Evolutionary conservation across 2,888 invertebrate genomes (phyloP).

Genomic region (Drosophila greeni): DNA sequence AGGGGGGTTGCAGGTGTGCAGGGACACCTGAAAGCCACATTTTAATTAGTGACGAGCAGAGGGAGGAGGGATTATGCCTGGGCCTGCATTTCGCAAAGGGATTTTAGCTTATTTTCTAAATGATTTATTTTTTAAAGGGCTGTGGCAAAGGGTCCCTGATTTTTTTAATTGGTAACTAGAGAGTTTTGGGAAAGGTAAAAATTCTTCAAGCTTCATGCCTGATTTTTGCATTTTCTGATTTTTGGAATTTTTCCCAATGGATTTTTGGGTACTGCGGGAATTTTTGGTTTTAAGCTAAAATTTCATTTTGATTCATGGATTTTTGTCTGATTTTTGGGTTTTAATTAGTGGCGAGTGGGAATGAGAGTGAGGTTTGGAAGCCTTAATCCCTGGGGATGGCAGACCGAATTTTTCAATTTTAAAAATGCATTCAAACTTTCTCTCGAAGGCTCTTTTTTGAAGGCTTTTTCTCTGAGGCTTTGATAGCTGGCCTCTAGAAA

Average conservation of each 20-base stretch:
- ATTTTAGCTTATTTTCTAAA: background rate
- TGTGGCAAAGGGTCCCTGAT: background rate
- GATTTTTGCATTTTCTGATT: background rate
- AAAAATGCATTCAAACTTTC: background rate
- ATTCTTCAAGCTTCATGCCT: background rate
- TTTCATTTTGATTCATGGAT: background rate
- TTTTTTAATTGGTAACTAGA: background rate
- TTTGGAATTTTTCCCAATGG: background rate
- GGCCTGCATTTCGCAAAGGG: background rate
- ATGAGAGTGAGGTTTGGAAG: background rate
- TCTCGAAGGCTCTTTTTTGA: background rate
- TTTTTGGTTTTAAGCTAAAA: background rate
- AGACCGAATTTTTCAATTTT: background rate
- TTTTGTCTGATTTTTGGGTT: background rate
- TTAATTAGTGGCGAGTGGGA: background rate
- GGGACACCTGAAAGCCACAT: conserved; percentile 5
- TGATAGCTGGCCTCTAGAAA: background rate
- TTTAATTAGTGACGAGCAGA: conserved; percentile 7
- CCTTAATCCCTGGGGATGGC: background rate
- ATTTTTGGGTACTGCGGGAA: background rate
- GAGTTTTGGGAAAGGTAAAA: background rate
- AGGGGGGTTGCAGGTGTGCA: background rate
- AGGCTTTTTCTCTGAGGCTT: background rate
- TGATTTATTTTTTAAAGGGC: background rate
- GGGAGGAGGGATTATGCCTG: background rate